Base-by-base conservation (phyloP, 30 jellyfish, hydroid and myxozoan species). In the Clytia hemisphaerica region DNA sequence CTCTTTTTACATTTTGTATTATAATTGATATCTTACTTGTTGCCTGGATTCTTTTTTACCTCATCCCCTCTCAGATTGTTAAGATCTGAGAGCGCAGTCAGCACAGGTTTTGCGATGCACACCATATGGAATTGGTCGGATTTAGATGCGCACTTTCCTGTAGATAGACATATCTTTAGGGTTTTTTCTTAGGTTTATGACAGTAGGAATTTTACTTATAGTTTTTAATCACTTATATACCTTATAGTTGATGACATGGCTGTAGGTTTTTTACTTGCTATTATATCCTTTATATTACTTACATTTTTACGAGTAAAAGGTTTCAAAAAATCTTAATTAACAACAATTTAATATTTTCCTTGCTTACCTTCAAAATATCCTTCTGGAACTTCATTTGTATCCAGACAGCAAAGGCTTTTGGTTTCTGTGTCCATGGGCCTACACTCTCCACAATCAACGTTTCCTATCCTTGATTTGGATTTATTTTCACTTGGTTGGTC, bases 11-110 rank as follows among this genome's bases (percentile, higher is more conserved):
- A n/a, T n/a, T n/a, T n/a, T n/a, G n/a, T n/a, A n/a, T n/a, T n/a
- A n/a, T n/a, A n/a, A n/a, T n/a, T n/a, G n/a, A n/a, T n/a, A n/a
- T n/a, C n/a, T n/a, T n/a, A n/a, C n/a, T n/a, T n/a, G n/a, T n/a
- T n/a, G n/a, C n/a, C n/a, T n/a, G n/a, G n/a, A n/a, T 57, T 57
- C n/a, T 37, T 63, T 28, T 19, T 37, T 31, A 32, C 25, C 33
- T 36, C 44, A 24, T 63, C 76, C 44, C 76, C 76, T 38, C 76
- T 36, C 65, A 63, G 18, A 46, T 63, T 63, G 65, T 33, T 63
- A 37, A 63, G 38, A 31, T 60, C 76, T 28, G 76, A 63, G 62
- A 63, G 62, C 26, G 66, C 76, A 31, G 76, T 63, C 22, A 63
- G 62, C 12, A 32, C 76, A 25, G 76, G 64, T 25, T 38, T 36